Base-by-base conservation (phyloP, 1,140 invertebrate genomes). In the Lasioglossum baleicum region DNA sequence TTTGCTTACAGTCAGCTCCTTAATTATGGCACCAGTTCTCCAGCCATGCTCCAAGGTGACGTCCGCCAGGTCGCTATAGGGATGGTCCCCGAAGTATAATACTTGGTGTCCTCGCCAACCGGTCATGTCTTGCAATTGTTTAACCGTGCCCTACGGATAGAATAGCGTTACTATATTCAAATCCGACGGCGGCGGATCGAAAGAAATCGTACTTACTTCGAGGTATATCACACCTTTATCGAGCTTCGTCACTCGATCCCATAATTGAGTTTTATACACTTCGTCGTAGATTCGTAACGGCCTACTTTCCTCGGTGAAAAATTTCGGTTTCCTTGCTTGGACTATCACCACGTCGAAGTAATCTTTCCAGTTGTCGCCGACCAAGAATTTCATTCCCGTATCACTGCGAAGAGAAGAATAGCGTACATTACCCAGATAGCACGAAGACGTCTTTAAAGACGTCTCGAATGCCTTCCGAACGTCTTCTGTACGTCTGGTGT, bases 21-120 rank as follows among this genome's bases (percentile, higher is more conserved):
- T 97, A 69, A 99, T 99, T 74, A 99, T 99, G n/a, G 98, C 98
- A 6, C 98, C 98, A 11, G 99, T 99, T 87, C 98, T 95, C 98
- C 98, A 99, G 35, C 98, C 98, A 93, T 99, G 97, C 91, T 98
- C 96, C 13, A 99, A 93, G 1, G 98, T 99, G 6, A 98, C 97
- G 94, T 99, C 98, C 6, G 98, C 98, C 73, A 99, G 94, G 93
- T 99, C 99, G 90, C 96, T 98, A 93, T 99, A 99, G 0, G 99
- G 98, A 94, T 99, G 98, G 94, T 99, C 98, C 0, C 98, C 99
- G 93, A 99, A 99, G 92, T 99, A 99, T 10, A 99, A 91, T 15
- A 99, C 98, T 84, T 97, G 96, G 85, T 97, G 96, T 0, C 98
- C 98, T 72, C 95, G 94, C 98, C 98, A 99, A 0, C 97, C 97